Evolutionary conservation across 2,797 vertebrate genomes (phyloP).

Genomic region (Pogonophryne albipinna): DNA sequence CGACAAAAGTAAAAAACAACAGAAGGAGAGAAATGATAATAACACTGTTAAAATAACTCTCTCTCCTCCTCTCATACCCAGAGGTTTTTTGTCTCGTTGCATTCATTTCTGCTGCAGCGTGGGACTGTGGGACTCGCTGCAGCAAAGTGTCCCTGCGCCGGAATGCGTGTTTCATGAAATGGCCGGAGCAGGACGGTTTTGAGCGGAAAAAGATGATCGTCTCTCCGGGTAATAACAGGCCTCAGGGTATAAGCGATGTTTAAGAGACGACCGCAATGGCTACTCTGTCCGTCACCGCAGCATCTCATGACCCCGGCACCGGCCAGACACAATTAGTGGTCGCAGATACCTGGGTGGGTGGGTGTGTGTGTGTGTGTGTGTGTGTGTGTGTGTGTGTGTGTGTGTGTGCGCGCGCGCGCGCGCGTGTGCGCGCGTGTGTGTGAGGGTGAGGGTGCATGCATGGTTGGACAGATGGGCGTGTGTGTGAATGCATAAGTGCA

Average conservation of each 20-base stretch:
- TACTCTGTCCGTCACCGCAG: slow-evolving; percentile 72
- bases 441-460: slow-evolving; percentile 45
- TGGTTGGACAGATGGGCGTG: not conserved
- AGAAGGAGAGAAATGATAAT: not conserved
- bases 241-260: slow-evolving; percentile 86
- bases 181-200: slow-evolving; percentile 76
- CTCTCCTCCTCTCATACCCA: slow-evolving; percentile 39
- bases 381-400: slow-evolving; percentile 46
- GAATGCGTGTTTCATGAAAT: slow-evolving; percentile 80
- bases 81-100: slow-evolving; percentile 66
- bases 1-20: not conserved
- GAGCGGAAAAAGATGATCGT: slow-evolving; percentile 87
- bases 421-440: slow-evolving; percentile 36
- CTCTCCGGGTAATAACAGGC: slow-evolving; percentile 92
- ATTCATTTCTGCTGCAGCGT: slow-evolving; percentile 80
- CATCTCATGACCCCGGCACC: slow-evolving; percentile 74
- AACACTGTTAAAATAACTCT: slow-evolving; percentile 24
- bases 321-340: slow-evolving; percentile 81
- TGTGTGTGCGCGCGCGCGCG: slow-evolving; percentile 33
- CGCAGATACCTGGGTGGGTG: slow-evolving; percentile 73
- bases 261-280: slow-evolving; percentile 80
- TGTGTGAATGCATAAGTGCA: not conserved
- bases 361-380: slow-evolving; percentile 52
- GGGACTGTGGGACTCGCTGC: slow-evolving; percentile 72
- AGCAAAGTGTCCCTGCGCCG: slow-evolving; percentile 65